Percentiles rank a stretch among this genome's conserved stretches.
phyloP scores from a whole-genome alignment of 2,888 invertebrate genomes.

The Prenolepis imparis region DNA sequence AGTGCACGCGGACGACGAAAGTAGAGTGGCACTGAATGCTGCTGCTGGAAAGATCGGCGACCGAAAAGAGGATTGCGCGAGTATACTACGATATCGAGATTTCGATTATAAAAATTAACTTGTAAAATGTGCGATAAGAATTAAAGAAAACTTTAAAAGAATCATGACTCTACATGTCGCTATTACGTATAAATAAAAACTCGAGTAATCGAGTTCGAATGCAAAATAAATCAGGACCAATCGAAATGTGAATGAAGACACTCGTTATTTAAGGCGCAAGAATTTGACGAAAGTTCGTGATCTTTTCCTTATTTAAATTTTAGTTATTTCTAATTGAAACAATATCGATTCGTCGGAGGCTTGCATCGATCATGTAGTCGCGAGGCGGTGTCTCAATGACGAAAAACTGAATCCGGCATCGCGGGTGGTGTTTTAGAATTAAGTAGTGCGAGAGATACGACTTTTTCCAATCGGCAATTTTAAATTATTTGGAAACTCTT shows the following conservation, averaged over 20 bases:
- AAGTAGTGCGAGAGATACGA: constrained; percentile 13
- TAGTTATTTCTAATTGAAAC: background rate
- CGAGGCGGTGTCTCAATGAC: constrained; percentile 15
- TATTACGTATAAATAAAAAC: background rate
- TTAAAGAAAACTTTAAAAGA: background rate
- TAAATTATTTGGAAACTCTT: constrained; percentile 23
- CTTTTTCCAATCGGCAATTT: background rate
- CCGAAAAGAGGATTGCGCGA: background rate
- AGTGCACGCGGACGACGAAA: background rate
- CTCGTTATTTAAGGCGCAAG: background rate
- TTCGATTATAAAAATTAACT: background rate
- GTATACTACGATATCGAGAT: background rate
- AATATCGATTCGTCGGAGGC: constrained; percentile 4
- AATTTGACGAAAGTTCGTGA: background rate
- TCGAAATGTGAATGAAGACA: background rate
- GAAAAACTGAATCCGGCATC: constrained; percentile 7
- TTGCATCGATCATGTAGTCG: constrained; percentile 38
- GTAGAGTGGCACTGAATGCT: background rate
- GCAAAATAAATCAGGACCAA: background rate
- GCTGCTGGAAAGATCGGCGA: background rate
- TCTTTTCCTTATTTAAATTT: background rate
- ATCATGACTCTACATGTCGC: background rate
- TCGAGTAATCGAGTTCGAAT: background rate
- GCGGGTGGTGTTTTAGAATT: constrained; percentile 28
- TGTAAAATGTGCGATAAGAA: background rate